These are phyloP conservation scores for Stratiomys singularior DNA, from an alignment of 2,888 invertebrate genomes.

Conservation along the genomic window DNA sequence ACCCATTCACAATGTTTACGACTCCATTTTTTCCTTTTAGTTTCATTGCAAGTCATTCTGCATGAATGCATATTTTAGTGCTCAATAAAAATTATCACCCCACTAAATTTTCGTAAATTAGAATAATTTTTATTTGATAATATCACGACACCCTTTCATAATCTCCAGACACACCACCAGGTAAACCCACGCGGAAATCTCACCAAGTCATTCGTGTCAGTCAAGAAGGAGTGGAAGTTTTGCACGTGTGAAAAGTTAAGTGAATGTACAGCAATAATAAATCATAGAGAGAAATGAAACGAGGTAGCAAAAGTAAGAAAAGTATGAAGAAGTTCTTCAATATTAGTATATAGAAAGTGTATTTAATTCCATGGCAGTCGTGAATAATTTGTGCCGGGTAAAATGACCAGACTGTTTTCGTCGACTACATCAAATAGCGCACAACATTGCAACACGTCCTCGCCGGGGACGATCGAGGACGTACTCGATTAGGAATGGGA, in stretches of 20 bases:
- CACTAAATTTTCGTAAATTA: not conserved
- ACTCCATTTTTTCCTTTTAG: too few species aligned
- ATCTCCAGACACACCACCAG: not conserved
- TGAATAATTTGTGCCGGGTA: not conserved
- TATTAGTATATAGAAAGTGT: not conserved
- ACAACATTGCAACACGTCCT: too few species aligned
- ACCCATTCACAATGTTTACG: too few species aligned
- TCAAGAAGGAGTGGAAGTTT: not conserved
- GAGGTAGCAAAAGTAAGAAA: too few species aligned
- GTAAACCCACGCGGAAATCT: not conserved
- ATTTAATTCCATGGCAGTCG: not conserved
- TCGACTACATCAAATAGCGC: too few species aligned
- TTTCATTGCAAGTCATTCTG: not conserved
- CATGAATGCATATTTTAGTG: conserved; percentile 14
- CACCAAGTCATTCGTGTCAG: not conserved
- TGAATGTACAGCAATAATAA: not conserved
- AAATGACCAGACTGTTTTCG: too few species aligned
- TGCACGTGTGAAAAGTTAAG: conserved; percentile 5
- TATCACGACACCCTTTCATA: not conserved
- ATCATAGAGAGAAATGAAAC: not conserved
- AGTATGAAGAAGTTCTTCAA: not conserved
- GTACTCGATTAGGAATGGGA: too few species aligned
- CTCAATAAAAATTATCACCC: conserved; percentile 7
- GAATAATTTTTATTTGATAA: not conserved
- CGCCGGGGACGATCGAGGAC: too few species aligned